Base-by-base conservation (phyloP, 2,797 vertebrate species). In the Atherinosoma microstoma region DNA sequence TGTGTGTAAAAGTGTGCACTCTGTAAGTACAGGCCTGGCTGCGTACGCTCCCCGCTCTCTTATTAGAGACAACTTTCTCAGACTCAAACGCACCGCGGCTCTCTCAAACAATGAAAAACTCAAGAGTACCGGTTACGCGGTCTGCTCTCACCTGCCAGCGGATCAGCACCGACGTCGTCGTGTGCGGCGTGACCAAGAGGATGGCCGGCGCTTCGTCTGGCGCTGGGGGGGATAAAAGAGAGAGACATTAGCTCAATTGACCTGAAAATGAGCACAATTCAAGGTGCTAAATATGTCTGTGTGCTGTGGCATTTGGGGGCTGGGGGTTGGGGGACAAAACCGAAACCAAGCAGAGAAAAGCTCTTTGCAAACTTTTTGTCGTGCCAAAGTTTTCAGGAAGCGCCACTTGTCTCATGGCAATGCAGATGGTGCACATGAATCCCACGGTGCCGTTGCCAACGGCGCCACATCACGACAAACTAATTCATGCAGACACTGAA, bases 141-240 rank as follows among this genome's bases (percentile, higher is more conserved):
- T 49, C 27, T 53, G 34, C 0, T 47, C 45, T 59, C 92, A 99
- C 98, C 97, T 98, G 96, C 98, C 98, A 99, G 77, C 95, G 95
- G 92, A 99, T 96, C 73, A 99, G 93, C 90, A 99, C 97, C 0
- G 98, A 99, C 0, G 97, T 98, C 1, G 97, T 98, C 32, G 98
- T 99, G 91, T 98, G 97, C 0, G 97, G 98, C 0, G 95, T 98
- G 84, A 99, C 96, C 0, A 97, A 98, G 60, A 98, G 90, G 62
- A 99, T 95, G 32, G 88, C 70, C 70, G 98, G 98, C 0, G 97
- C 94, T 82, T 94, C 91, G 53, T 94, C 94, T 5, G 94, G 95
- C 65, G 92, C 95, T 95, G 88, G 30, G 80, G 82, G 27, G 24
- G 24, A 81, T 54, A 63, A 84, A 79, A 91, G 64, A 0, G 51